Evolutionary conservation across 2,113 vertebrate genomes (phyloP).

Genomic region (Grantiella picta): DNA sequence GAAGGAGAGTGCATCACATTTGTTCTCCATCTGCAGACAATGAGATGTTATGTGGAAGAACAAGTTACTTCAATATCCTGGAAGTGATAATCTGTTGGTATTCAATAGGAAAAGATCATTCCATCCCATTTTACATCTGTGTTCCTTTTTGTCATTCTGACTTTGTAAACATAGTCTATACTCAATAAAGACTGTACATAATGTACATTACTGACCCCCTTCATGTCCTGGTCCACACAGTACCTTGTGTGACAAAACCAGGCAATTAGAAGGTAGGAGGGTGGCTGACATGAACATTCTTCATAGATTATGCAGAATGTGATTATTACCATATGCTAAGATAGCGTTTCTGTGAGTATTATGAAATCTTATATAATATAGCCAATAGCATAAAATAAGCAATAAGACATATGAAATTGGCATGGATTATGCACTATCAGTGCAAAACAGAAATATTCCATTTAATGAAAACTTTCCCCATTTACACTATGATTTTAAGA

Average conservation of each 20-base stretch:
- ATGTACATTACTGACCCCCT: not conserved
- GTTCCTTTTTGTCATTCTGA: not conserved
- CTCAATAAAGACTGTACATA: not conserved
- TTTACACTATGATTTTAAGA: not conserved
- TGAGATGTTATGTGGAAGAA: not conserved
- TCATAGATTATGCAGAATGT: not conserved
- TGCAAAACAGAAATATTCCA: not conserved
- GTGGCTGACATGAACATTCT: not conserved
- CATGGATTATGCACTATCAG: not conserved
- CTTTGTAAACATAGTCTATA: not conserved
- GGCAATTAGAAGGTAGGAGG: not conserved
- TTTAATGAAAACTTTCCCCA: not conserved
- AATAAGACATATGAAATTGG: not conserved
- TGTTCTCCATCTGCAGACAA: conserved; percentile 27
- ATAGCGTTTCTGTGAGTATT: not conserved
- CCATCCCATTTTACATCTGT: not conserved
- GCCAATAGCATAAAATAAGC: not conserved
- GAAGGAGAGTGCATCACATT: not conserved
- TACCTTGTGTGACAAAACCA: not conserved
- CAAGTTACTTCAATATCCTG: not conserved
- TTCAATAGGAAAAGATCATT: not conserved
- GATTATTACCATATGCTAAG: not conserved
- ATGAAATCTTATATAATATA: not conserved
- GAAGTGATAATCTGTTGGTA: not conserved
- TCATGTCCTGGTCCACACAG: not conserved